These are phyloP conservation scores for Sceliomorpha sp. DNA, from an alignment of 2,888 invertebrate species.

Conservation along the genomic window DNA sequence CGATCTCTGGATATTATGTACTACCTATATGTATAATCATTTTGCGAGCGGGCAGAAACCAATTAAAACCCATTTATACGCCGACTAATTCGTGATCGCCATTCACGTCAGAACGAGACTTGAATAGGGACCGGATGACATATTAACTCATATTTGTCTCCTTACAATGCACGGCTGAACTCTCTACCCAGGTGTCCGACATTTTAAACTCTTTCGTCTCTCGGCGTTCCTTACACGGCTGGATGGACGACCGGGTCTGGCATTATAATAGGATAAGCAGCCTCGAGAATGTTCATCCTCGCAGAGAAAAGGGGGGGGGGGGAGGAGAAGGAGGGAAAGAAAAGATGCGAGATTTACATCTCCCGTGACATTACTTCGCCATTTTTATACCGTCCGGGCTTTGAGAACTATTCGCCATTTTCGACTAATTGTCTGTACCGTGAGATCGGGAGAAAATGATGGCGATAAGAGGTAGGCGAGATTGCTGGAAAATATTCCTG, in stretches of 20 bases:
- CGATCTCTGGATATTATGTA: constrained; percentile 25
- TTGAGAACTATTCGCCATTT: too few relatives aligned
- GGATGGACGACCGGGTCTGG: constrained; percentile 57
- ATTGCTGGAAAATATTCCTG: too few relatives aligned
- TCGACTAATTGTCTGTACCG: too few relatives aligned
- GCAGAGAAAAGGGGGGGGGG: constrained; percentile 13
- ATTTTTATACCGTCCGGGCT: constrained; percentile 3
- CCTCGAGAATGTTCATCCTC: constrained; percentile 21
- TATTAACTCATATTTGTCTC: constrained; percentile 79
- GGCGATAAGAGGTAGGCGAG: too few relatives aligned
- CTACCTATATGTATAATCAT: constrained; percentile 34
- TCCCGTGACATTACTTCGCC: constrained; percentile 13
- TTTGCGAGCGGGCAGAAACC: constrained; percentile 52
- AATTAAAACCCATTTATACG: constrained; percentile 77
- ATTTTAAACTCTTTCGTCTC: constrained; percentile 72
- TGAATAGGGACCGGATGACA: constrained; percentile 74
- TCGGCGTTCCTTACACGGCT: constrained; percentile 58
- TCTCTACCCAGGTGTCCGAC: constrained; percentile 74
- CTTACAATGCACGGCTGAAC: constrained; percentile 73
- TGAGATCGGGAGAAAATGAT: too few relatives aligned
- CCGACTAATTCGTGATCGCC: constrained; percentile 73
- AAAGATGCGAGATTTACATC: constrained; percentile 31
- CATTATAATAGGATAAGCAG: constrained; percentile 60
- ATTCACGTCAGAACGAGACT: constrained; percentile 64
- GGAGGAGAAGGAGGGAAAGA: constrained; percentile 20